These are phyloP conservation scores for Epiperipatus broadwayi DNA, from an alignment of 2,888 invertebrate species.

Conservation along the genomic window DNA sequence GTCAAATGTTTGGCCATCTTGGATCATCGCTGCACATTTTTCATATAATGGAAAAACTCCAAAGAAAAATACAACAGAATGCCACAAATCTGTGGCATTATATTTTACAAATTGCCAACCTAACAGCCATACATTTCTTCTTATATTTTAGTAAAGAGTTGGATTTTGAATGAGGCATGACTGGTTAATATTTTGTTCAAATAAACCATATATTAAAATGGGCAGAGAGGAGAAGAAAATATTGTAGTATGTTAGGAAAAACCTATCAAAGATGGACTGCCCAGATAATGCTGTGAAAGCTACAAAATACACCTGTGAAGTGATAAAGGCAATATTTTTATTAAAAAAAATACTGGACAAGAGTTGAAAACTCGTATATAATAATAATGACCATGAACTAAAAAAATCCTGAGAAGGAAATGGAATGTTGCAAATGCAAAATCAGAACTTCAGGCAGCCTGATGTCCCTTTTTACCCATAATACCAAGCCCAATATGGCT, in stretches of 20 bases:
- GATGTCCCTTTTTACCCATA: conserved; percentile 39
- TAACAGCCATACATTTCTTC: conserved; percentile 41
- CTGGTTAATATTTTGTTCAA: conserved; percentile 48
- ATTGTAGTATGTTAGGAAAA: conserved; percentile 55
- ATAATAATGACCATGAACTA: conserved; percentile 68
- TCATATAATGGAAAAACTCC: no score
- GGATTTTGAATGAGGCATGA: conserved; percentile 40
- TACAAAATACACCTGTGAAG: conserved; percentile 36
- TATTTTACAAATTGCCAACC: conserved; percentile 40
- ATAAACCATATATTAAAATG: conserved; percentile 47
- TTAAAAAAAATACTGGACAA: conserved; percentile 67
- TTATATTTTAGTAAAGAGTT: conserved; percentile 38
- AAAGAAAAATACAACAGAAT: no score
- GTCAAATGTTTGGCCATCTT: no score
- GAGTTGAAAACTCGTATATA: conserved; percentile 48
- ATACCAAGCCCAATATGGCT: conserved; percentile 62
- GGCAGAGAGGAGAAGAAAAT: conserved; percentile 54
- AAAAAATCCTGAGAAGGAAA: conserved; percentile 49
- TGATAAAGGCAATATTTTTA: conserved; percentile 58
- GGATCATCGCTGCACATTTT: no score
- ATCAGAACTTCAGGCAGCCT: conserved; percentile 50
- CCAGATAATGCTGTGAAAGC: conserved; percentile 32
- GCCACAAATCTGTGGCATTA: no score
- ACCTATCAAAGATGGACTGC: conserved; percentile 46
- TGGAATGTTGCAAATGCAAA: conserved; percentile 66